A percentile compares a stretch with the other conserved stretches of the same genome.
Evolutionary conservation across 1,140 invertebrate genomes (phyloP).

Genomic region (Drosophila kanapiae): DNA sequence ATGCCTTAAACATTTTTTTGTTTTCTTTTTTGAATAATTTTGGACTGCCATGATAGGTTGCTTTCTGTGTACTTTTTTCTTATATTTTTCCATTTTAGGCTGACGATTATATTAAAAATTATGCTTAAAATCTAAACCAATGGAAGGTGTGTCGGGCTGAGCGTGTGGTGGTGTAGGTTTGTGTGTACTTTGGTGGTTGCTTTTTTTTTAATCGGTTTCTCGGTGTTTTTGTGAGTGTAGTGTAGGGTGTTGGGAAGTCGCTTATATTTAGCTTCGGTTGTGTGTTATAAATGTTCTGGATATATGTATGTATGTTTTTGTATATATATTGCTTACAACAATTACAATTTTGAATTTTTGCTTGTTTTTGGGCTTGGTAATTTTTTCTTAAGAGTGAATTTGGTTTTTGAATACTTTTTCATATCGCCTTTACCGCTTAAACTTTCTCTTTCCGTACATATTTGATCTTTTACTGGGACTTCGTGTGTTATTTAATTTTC

Average conservation of each 20-base stretch:
- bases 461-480: constrained; percentile 44
- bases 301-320: constrained; percentile 66
- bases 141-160: constrained; percentile 59
- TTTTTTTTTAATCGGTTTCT: constrained; percentile 13
- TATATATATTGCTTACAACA: constrained; percentile 79
- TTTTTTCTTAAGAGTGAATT: constrained; percentile 49
- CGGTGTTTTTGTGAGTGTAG: constrained; percentile 7
- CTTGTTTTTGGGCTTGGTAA: constrained; percentile 35
- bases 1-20: constrained; percentile 70
- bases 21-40: constrained; percentile 70
- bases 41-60: constrained; percentile 66
- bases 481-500: constrained; percentile 48
- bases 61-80: constrained; percentile 36
- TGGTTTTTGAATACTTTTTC: constrained; percentile 35
- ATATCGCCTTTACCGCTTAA: constrained; percentile 22
- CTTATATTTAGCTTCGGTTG: constrained; percentile 36
- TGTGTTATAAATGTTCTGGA: constrained; percentile 62
- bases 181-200: constrained; percentile 37
- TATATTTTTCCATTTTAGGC: constrained; percentile 55
- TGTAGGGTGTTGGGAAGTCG: constrained; percentile 12
- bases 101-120: constrained; percentile 80
- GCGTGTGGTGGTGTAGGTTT: constrained; percentile 33
- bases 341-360: constrained; percentile 81
- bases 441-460: constrained; percentile 37
- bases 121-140: constrained; percentile 85